A percentile compares a stretch with the other conserved stretches of the same genome.
phyloP scores from a whole-genome alignment of 2,797 vertebrate genomes.

The Lepus townsendii region DNA sequence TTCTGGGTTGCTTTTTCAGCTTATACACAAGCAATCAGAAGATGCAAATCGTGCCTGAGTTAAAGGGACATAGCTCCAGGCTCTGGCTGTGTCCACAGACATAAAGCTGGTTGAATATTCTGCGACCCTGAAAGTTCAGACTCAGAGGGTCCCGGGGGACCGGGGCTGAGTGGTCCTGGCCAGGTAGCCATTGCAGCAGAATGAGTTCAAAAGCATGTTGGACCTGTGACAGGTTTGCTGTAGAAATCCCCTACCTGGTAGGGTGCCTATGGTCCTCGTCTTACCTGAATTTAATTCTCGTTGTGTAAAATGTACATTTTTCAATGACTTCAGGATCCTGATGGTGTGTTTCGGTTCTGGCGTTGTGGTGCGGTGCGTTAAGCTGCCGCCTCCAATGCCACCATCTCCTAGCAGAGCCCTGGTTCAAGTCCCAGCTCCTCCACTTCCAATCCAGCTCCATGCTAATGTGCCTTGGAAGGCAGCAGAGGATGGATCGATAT shows the following conservation, averaged over 20 bases:
- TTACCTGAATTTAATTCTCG: slow-evolving; percentile 8
- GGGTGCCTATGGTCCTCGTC: background rate
- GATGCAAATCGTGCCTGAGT: background rate
- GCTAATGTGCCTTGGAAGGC: no score
- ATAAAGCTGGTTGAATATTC: background rate
- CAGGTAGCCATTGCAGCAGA: background rate
- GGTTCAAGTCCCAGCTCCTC: no score
- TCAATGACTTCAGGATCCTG: background rate
- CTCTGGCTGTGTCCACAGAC: background rate
- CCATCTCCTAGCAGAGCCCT: no score
- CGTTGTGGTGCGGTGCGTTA: no score
- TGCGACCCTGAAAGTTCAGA: background rate
- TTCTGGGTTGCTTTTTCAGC: slow-evolving; percentile 17
- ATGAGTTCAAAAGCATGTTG: background rate
- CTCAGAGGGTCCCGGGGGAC: background rate
- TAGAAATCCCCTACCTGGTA: background rate
- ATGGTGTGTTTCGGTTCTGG: background rate
- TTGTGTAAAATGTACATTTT: background rate
- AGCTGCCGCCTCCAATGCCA: no score
- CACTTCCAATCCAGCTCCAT: no score
- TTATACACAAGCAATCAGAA: background rate
- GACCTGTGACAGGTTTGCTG: background rate
- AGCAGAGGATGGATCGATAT: no score
- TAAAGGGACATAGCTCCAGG: background rate
- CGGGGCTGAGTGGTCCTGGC: background rate